Evolutionary conservation across 2,797 vertebrate genomes (phyloP), one percentile per base, ranked within the genome.

Genomic region (Gila robusta): DNA sequence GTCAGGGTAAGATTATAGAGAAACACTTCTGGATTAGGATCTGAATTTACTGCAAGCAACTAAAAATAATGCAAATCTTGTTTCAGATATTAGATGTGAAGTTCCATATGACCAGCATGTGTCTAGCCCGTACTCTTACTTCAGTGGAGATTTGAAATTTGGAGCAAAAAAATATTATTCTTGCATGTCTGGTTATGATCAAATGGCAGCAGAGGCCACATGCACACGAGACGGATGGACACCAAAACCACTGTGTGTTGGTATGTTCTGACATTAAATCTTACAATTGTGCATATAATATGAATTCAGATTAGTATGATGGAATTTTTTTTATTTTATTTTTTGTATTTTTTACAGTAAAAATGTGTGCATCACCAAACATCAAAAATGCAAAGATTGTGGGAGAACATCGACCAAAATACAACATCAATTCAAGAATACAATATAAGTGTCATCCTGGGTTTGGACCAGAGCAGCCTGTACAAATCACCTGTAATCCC

Each of bases 141-240:
- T 87, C 41, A 6, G 87, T 66, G 85, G 0, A 47, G 0, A 2
- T 1, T 26, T 26, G 0, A 85, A 0, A 54, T 0, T 91, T 6
- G 86, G 0, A 8, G 0, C 39, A 0, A 69, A 0, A 5, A 7
- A 0, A 5, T 0, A 0, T 0, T 94, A 93, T 54, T 0, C 0
- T 0, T 95, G 95, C 89, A 0, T 0, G 0, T 0, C 0, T 0
- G 72, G 56, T 17, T 94, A 88, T 84, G 41, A 0, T 9, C 2
- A 0, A 0, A 26, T 9, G 21, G 1, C 0, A 17, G 0, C 0
- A 0, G 0, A 0, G 0, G 89, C 90, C 28, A 89, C 2, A 10
- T 95, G 95, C 82, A 92, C 87, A 84, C 81, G 78, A 87, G 2
- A 56, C 0, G 94, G 93, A 0, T 95, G 93, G 94, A 37, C 0